Conservation (phyloP, 2,888 invertebrate genomes). For the Tachina lurida region DNA sequence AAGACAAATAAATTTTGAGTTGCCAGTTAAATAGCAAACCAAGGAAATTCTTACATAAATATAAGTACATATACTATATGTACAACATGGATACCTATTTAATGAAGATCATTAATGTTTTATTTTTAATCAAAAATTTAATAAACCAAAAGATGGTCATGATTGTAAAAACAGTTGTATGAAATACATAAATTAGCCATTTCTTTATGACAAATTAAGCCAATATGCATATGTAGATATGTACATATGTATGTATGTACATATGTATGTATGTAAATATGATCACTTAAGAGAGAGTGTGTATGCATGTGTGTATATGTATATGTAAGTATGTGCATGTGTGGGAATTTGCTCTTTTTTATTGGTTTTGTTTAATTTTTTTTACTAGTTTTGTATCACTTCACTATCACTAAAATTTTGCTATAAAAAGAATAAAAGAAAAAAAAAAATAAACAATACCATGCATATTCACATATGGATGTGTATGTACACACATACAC, state of each 20-base stretch:
- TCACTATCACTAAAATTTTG: constrained; percentile 53
- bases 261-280: not conserved
- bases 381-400: constrained; percentile 21
- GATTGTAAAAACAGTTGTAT: not conserved
- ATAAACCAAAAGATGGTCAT: constrained; percentile 6
- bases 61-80: not conserved
- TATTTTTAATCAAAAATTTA: not conserved
- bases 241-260: no score
- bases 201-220: constrained; percentile 33
- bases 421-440: constrained; percentile 19
- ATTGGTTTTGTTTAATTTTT: not conserved
- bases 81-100: no score
- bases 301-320: not conserved
- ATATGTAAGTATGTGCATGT: not conserved
- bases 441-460: constrained; percentile 22
- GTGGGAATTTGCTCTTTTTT: constrained; percentile 20
- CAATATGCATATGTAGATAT: not conserved
- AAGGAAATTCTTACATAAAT: not conserved
- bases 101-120: no score
- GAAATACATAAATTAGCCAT: constrained; percentile 38
- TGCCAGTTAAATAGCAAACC: constrained; percentile 1
- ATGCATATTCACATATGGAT: not conserved
- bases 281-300: constrained; percentile 36
- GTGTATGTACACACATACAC: no score
- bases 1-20: not conserved